Conservation (phyloP, 2,113 vertebrate species). For the Myodes glareolus region DNA sequence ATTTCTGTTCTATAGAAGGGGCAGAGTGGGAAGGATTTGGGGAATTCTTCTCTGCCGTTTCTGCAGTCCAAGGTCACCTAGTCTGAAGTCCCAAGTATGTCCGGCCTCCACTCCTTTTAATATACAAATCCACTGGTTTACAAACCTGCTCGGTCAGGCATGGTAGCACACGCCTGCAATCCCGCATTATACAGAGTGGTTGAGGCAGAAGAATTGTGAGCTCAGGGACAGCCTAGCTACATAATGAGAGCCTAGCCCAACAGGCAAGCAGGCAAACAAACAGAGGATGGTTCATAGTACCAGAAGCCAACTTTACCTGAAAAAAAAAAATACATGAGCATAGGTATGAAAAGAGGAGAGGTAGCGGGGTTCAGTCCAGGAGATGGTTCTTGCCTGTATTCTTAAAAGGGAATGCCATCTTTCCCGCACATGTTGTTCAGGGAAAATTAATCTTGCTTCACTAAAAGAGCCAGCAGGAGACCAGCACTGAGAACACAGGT, state of each 20-base stretch:
- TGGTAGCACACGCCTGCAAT: neutral
- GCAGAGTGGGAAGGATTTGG: fast-evolving
- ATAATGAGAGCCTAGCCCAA: neutral
- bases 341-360: neutral
- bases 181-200: neutral
- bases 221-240: neutral
- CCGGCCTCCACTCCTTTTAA: neutral
- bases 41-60: neutral
- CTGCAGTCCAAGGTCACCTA: fast-evolving
- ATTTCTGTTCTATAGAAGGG: neutral
- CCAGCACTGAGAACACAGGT: neutral
- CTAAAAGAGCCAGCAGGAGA: neutral
- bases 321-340: neutral
- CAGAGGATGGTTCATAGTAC: neutral
- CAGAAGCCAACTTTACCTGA: neutral
- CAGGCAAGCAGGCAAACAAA: neutral
- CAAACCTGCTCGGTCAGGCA: neutral
- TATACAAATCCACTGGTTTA: neutral
- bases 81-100: too few relatives aligned
- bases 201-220: neutral
- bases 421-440: neutral
- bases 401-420: neutral
- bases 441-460: conserved; percentile 50
- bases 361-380: neutral
- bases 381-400: neutral